Base-by-base conservation (phyloP, 1,140 invertebrate species). In the Trichonephila clavata region DNA sequence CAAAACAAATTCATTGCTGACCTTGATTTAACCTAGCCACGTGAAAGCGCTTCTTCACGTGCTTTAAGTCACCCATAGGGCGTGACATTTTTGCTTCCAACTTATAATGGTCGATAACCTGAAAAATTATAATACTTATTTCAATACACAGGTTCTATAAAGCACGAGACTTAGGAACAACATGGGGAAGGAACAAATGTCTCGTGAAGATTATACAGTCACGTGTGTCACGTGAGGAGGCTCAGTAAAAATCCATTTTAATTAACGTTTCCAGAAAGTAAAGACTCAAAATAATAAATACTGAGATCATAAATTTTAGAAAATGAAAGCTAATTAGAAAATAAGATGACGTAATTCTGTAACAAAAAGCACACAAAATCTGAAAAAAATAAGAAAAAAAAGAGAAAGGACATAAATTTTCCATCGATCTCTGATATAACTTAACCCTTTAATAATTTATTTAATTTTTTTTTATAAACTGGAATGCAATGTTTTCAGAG, bases 21-120 rank as follows among this genome's bases (percentile, higher is more conserved):
- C 86, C 86, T 88, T 88, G 61, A 88, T 88, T 88, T 71, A 71
- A 88, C 86, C 86, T 43, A 71, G 8, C 24, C 59, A 88, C 86
- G 86, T 71, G 86, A 88, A 65, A 4, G 20, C 8, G 21, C 3
- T 10, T 88, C n/a, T 68, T 68, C 86, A 88, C 86, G 86, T 88
- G 86, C n/a, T 43, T 68, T 14, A 27, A 24, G 83, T 24, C 59
- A 27, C 59, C 10, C 5, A 27, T 18, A 50, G 21, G 86, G 61
- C 86, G 86, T 88, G 61, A 88, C 61, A 43, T 68, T 18, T 71
- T 68, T 88, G 60, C 86, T 6, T 50, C 24, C 86, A 88, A 88
- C 20, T 21, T 63, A 88, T 88, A 71, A 88, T 65, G 86, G 86
- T 88, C 86, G 32, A 71, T 43, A 68, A 71, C 86, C 39, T 88